Evolutionary conservation across 2,797 vertebrate species (phyloP).

Genomic region (Liparis tanakae): DNA sequence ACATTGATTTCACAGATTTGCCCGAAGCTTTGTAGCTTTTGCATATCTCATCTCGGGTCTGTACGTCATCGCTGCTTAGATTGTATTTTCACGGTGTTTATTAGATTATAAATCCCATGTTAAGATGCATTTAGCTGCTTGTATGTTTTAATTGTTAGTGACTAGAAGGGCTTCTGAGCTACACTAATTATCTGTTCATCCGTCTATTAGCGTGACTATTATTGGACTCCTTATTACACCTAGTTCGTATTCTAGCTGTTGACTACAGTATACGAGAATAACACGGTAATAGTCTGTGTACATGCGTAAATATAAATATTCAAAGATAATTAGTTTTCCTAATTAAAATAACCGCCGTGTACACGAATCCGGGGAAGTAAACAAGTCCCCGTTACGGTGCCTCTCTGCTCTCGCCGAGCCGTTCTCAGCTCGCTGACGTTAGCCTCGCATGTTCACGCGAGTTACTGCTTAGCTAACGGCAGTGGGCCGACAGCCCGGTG

Average conservation of each 20-base stretch:
- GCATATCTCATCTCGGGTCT: background rate
- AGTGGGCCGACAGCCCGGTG: background rate
- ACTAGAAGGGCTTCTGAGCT: background rate
- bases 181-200: background rate
- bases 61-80: background rate
- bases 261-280: background rate
- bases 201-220: background rate
- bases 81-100: background rate
- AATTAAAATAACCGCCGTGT: too few species aligned
- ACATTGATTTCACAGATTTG: background rate
- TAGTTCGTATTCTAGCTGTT: background rate
- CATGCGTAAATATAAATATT: too few species aligned
- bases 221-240: background rate
- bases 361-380: too few species aligned
- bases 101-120: background rate
- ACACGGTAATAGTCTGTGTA: too few species aligned
- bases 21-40: background rate
- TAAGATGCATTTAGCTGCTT: background rate
- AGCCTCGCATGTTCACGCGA: too few species aligned
- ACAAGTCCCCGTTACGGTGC: too few species aligned
- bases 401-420: too few species aligned
- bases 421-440: too few species aligned
- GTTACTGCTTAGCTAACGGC: too few species aligned
- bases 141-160: background rate
- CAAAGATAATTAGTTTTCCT: too few species aligned